These are phyloP conservation scores for Calephelis nemesis DNA, from an alignment of 1,140 invertebrate genomes.

Conservation along the genomic window DNA sequence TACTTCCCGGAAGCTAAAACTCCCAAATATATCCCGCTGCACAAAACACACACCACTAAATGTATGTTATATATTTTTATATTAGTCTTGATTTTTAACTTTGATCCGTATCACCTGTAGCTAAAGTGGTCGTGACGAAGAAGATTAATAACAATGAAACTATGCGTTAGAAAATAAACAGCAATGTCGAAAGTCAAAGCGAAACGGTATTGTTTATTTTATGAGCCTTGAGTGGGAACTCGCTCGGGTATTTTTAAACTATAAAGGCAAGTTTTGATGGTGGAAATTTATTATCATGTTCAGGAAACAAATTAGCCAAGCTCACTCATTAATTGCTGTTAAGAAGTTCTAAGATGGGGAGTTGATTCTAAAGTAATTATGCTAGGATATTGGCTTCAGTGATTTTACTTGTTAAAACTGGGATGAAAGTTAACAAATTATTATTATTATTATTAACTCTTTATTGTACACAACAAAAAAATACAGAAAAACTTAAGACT, in stretches of 20 bases:
- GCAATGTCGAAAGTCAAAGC: slow-evolving; percentile 1
- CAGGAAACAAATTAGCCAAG: slow-evolving; percentile 3
- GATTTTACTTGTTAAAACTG: no score
- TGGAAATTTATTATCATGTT: slow-evolving; percentile 17
- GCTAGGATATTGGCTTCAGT: neutral
- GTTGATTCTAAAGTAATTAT: slow-evolving; percentile 5
- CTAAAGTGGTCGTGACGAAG: neutral
- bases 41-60: no score
- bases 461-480: no score
- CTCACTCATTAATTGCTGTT: neutral
- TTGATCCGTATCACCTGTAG: neutral
- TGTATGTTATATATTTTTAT: no score
- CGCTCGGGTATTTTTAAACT: slow-evolving; percentile 4
- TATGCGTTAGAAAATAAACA: slow-evolving; percentile 14
- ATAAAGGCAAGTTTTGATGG: slow-evolving; percentile 14
- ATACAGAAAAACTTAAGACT: no score
- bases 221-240: slow-evolving; percentile 3
- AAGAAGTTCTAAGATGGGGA: neutral
- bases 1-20: no score
- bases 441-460: no score
- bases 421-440: no score
- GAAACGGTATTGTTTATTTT: slow-evolving; percentile 6
- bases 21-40: no score
- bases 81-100: neutral
- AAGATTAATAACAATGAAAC: slow-evolving; percentile 3